A percentile compares a stretch with the other conserved stretches of the same genome.
phyloP scores from a whole-genome alignment of 2,797 vertebrate genomes.

The Iguana delicatissima region DNA sequence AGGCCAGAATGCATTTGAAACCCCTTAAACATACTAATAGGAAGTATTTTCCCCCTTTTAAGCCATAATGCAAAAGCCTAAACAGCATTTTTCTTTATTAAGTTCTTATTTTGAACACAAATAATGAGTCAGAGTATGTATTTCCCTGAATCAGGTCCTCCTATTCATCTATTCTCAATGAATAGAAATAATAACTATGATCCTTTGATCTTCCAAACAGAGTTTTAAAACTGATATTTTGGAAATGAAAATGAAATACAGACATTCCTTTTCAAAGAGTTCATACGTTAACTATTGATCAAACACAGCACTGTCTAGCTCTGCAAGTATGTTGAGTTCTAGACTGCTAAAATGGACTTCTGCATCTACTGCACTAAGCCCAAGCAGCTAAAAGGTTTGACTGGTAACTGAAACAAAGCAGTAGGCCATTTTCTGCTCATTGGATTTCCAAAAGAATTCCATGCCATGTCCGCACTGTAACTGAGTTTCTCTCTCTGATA shows the following conservation, averaged over 20 bases:
- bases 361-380: background rate
- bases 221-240: constrained; percentile 32
- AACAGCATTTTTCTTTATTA: constrained; percentile 56
- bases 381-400: constrained; percentile 2
- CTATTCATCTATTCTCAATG: too few relatives aligned
- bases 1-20: constrained; percentile 69
- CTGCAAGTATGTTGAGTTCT: background rate
- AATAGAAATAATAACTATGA: constrained; percentile 19
- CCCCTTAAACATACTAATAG: constrained; percentile 61
- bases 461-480: background rate
- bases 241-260: constrained; percentile 1
- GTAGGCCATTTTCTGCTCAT: constrained; percentile 10
- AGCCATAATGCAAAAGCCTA: constrained; percentile 29
- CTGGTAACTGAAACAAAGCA: constrained; percentile 36
- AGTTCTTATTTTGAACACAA: constrained; percentile 60
- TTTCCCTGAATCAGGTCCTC: background rate
- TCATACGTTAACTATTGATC: constrained; percentile 26
- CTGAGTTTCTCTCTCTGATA: background rate
- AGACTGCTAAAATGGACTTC: background rate
- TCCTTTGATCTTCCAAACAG: constrained; percentile 23
- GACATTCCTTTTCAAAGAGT: constrained; percentile 14
- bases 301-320: constrained; percentile 3
- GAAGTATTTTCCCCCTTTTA: constrained; percentile 50
- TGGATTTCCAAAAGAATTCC: background rate
- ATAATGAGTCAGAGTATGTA: constrained; percentile 19